Evolutionary conservation across 1,140 invertebrate genomes (phyloP).

Genomic region (Oedothorax gibbosus): DNA sequence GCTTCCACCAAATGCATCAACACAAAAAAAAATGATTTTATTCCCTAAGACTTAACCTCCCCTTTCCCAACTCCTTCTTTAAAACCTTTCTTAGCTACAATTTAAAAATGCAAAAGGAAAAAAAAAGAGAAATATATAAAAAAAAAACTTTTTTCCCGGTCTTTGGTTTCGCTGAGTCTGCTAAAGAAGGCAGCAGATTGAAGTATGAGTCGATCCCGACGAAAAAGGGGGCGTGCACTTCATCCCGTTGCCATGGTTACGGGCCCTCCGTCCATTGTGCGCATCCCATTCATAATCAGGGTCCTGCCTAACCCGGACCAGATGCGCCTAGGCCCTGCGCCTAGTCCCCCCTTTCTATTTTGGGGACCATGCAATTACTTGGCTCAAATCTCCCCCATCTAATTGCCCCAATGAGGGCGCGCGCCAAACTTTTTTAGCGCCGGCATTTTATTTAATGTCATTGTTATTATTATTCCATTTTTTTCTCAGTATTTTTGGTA

Average conservation of each 20-base stretch:
- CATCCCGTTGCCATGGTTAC: slow-evolving; percentile 43
- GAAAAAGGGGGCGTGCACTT: slow-evolving; percentile 56
- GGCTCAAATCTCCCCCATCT: slow-evolving; percentile 35
- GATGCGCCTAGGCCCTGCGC: slow-evolving; percentile 38
- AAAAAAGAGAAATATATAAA: not conserved
- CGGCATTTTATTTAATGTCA: not conserved
- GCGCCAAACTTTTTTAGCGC: slow-evolving; percentile 27
- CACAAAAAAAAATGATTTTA: slow-evolving; percentile 14
- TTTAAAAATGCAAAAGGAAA: slow-evolving; percentile 33
- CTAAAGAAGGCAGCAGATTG: slow-evolving; percentile 53
- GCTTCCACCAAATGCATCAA: slow-evolving; percentile 24
- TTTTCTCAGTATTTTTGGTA: slow-evolving; percentile 32
- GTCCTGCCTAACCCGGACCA: slow-evolving; percentile 44
- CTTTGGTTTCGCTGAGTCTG: slow-evolving; percentile 56
- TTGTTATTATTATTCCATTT: slow-evolving; percentile 28
- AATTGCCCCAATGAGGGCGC: slow-evolving; percentile 43
- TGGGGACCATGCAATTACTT: slow-evolving; percentile 53
- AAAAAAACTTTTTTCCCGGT: not conserved
- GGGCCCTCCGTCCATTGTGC: slow-evolving; percentile 54
- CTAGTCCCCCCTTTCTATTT: slow-evolving; percentile 53
- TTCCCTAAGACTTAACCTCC: not conserved
- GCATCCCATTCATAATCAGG: slow-evolving; percentile 61
- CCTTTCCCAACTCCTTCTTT: no score
- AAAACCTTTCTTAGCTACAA: not conserved
- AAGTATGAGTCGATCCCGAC: slow-evolving; percentile 48